These are phyloP conservation scores for Prorops nasuta DNA, from an alignment of 1,140 invertebrate genomes.

Conservation along the genomic window DNA sequence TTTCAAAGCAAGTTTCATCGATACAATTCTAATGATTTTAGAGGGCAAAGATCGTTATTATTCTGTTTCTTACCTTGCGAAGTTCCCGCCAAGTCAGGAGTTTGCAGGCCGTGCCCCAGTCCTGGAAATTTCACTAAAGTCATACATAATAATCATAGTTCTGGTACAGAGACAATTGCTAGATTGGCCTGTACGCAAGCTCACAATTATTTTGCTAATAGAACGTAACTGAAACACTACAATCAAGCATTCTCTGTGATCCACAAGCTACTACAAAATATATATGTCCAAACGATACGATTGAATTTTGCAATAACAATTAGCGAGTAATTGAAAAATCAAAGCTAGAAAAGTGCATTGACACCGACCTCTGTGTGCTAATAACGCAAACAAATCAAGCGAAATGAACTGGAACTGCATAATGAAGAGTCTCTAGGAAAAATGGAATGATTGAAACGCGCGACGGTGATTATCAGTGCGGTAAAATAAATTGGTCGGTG, in stretches of 20 bases:
- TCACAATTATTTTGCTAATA: slow-evolving; percentile 50
- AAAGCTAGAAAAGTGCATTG: background rate
- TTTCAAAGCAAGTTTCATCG: too few relatives aligned
- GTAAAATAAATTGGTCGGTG: slow-evolving; percentile 48
- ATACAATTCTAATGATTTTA: slow-evolving; percentile 44
- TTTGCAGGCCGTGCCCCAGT: slow-evolving; percentile 65
- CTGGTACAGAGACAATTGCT: slow-evolving; percentile 15
- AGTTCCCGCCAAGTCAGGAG: slow-evolving; percentile 73
- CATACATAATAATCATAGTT: slow-evolving; percentile 45
- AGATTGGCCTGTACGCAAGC: slow-evolving; percentile 52
- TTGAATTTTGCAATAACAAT: too few relatives aligned
- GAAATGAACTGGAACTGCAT: too few relatives aligned
- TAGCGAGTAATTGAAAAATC: too few relatives aligned
- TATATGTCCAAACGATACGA: background rate
- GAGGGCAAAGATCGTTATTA: slow-evolving; percentile 26
- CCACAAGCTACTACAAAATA: background rate
- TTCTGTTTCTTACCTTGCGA: slow-evolving; percentile 76
- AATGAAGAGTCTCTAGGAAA: too few relatives aligned
- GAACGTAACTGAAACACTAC: slow-evolving; percentile 3
- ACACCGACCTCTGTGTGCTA: background rate
- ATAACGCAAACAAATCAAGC: too few relatives aligned
- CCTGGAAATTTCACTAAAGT: slow-evolving; percentile 62
- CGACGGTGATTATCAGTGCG: too few relatives aligned
- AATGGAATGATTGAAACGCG: too few relatives aligned
- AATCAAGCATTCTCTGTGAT: background rate